A percentile compares a stretch with the other conserved stretches of the same genome.
phyloP scores from a whole-genome alignment of 1,140 invertebrate species.

The Drosophila persimilis region DNA sequence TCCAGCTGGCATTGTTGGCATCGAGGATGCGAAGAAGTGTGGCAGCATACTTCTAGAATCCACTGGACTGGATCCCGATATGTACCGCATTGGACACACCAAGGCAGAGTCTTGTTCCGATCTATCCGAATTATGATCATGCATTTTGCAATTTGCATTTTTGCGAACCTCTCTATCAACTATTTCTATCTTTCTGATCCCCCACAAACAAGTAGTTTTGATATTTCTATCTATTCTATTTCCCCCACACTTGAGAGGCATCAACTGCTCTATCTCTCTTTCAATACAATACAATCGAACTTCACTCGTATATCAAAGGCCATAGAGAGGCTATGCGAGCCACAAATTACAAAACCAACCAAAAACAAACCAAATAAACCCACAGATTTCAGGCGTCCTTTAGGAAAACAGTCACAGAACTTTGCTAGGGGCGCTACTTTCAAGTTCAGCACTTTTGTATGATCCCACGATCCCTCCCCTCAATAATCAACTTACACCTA shows the following conservation, averaged over 20 bases:
- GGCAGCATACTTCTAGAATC: slow-evolving; percentile 92
- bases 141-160: slow-evolving; percentile 18
- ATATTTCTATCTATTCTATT: slow-evolving; percentile 34
- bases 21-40: slow-evolving; percentile 91
- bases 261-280: slow-evolving; percentile 17
- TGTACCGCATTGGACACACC: slow-evolving; percentile 98
- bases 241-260: slow-evolving; percentile 55
- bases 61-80: slow-evolving; percentile 93
- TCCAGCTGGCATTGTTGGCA: slow-evolving; percentile 93
- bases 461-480: slow-evolving; percentile 12
- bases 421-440: slow-evolving; percentile 59
- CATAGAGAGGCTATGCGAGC: slow-evolving; percentile 35
- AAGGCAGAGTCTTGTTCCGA: slow-evolving; percentile 89
- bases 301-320: slow-evolving; percentile 41
- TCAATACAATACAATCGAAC: slow-evolving; percentile 29
- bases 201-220: slow-evolving; percentile 54
- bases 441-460: slow-evolving; percentile 54
- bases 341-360: slow-evolving; percentile 24
- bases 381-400: slow-evolving; percentile 58
- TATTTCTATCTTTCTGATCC: slow-evolving; percentile 31
- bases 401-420: slow-evolving; percentile 60
- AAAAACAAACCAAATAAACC: slow-evolving; percentile 23
- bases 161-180: slow-evolving; percentile 18
- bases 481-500: slow-evolving; percentile 9
- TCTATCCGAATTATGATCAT: slow-evolving; percentile 29